phyloP scores from a whole-genome alignment of 2,797 vertebrate genomes.

The Pristis pectinata region DNA sequence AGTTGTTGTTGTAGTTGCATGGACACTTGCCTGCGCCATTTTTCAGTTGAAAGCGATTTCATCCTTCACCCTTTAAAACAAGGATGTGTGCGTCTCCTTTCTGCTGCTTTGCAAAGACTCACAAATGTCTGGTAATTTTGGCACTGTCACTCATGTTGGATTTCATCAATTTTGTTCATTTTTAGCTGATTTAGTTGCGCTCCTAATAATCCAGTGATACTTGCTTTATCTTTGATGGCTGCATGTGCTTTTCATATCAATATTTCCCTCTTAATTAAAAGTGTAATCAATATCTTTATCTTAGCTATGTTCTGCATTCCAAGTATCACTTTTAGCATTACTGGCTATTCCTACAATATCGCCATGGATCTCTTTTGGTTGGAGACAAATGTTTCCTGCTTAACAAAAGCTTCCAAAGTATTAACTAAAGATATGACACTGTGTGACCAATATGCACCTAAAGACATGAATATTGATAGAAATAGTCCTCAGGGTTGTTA shows the following conservation, averaged over 20 bases:
- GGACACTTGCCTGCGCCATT: not conserved
- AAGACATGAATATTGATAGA: not conserved
- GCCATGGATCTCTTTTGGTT: too few species aligned
- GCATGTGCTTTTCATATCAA: not conserved
- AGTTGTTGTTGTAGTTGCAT: not conserved
- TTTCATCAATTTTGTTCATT: not conserved
- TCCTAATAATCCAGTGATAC: not conserved
- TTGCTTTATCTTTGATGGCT: not conserved
- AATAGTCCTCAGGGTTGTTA: not conserved
- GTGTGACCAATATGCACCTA: too few species aligned
- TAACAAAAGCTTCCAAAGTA: not conserved
- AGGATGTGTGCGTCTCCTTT: not conserved
- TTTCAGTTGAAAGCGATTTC: not conserved
- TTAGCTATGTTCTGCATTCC: not conserved
- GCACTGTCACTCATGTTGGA: not conserved
- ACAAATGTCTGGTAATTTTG: not conserved
- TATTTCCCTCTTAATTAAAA: not conserved
- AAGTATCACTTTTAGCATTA: not conserved
- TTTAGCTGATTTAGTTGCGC: not conserved
- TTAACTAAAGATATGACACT: not conserved
- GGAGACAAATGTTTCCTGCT: not conserved
- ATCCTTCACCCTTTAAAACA: not conserved
- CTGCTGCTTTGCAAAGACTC: not conserved
- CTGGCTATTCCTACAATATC: not conserved
- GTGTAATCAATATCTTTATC: not conserved